Evolutionary conservation across 2,888 invertebrate genomes (phyloP), one percentile per base, ranked within the genome.

Genomic region (Eurois occulta): DNA sequence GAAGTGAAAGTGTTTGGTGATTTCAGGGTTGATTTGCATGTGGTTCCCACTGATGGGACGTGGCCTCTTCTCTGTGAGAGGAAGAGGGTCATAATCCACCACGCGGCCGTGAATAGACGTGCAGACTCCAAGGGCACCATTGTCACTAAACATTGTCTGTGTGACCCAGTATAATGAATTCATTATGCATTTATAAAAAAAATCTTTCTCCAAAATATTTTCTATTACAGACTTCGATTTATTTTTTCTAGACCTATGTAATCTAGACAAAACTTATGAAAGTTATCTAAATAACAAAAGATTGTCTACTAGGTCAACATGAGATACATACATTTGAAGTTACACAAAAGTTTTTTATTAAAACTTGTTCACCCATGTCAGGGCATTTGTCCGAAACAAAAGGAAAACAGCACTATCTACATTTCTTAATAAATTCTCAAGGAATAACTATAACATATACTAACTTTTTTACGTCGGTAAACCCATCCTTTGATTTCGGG

Each of bases 401-500:
- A 80, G 11, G 55, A 77, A 79, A 73, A 70, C 77, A 80, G 32
- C 46, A 46, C 24, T 64, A 85, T 85, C 75, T 83, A 65, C 85
- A 79, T 85, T 83, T 83, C 79, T 82, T 77, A 83, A 84, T 83
- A 87, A 86, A 82, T 84, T 83, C 75, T 81, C 64, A 69, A 71
- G 46, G 4, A 41, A 85, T 86, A 81, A 80, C 80, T 82, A 60
- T 69, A 80, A 74, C 79, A 80, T 86, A 79, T 70, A 88, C 75
- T 67, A 88, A 88, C 78, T 86, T 88, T 84, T 88, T 87, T 88
- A 87, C 79, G 79, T 87, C 66, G 71, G 81, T 81, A 80, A 74
- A 82, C 70, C 67, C 60, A 85, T 77, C 86, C 89, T 90, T 88
- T 89, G 91, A 89, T 91, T 91, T 88, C 80, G 83, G 81, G 85